These are phyloP conservation scores for Porites evermanni DNA, from an alignment of 92 coral and sea anemone genomes.

Conservation along the genomic window DNA sequence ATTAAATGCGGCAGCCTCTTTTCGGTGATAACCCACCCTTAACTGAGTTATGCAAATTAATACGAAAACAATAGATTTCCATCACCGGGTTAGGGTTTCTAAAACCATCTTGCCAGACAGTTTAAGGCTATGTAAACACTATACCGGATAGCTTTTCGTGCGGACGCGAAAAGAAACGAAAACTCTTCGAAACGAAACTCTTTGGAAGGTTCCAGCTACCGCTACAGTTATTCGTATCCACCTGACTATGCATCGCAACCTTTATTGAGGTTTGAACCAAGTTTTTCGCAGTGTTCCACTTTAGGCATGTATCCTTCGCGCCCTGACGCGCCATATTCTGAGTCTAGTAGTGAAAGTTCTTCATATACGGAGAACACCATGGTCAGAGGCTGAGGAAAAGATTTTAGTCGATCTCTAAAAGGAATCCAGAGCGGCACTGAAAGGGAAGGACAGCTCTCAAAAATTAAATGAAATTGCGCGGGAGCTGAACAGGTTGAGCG, in stretches of 20 bases:
- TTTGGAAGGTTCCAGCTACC: background rate
- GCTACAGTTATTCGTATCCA: background rate
- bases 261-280: too few species aligned
- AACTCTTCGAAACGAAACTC: background rate
- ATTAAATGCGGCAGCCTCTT: background rate
- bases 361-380: background rate
- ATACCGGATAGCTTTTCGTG: background rate
- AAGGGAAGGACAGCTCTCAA: background rate
- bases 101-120: too few species aligned
- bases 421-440: background rate
- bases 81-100: background rate
- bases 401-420: background rate
- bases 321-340: too few species aligned
- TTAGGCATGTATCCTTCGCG: background rate
- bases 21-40: background rate
- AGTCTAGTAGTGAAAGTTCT: too few species aligned
- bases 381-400: constrained; percentile 1
- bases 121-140: background rate
- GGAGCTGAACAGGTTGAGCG: background rate
- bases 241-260: background rate
- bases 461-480: background rate
- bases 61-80: background rate
- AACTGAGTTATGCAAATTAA: constrained; percentile 6
- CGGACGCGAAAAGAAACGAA: background rate
- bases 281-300: background rate